Evolutionary conservation across 2,113 vertebrate species (phyloP).

Genomic region (Indicator indicator): DNA sequence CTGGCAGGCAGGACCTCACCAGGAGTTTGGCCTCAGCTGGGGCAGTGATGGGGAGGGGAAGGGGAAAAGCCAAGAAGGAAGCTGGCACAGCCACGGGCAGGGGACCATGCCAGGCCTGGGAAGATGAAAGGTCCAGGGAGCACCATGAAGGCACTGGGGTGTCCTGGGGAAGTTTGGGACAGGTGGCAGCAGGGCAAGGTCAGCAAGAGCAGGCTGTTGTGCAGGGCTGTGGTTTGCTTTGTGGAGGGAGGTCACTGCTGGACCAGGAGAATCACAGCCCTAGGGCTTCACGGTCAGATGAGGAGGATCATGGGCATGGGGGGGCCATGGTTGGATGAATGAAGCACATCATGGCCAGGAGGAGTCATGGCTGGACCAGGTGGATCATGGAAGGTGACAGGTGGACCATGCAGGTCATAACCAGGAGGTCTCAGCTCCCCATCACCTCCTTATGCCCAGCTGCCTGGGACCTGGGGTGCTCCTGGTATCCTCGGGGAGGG

Average conservation of each 20-base stretch:
- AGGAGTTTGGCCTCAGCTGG: not conserved
- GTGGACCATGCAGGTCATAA: not conserved
- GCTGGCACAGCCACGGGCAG: not conserved
- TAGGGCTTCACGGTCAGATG: too few relatives aligned
- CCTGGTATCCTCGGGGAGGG: too few relatives aligned
- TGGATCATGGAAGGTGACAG: not conserved
- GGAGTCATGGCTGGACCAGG: not conserved
- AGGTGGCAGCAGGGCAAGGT: not conserved
- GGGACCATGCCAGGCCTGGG: not conserved
- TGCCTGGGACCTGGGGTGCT: fast-evolving
- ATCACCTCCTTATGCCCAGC: too few relatives aligned
- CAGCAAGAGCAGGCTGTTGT: not conserved
- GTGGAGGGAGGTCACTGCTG: not conserved
- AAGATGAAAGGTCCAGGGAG: not conserved
- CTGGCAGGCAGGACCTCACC: not conserved
- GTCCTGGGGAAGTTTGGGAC: not conserved
- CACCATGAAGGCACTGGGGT: not conserved
- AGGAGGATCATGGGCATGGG: not conserved
- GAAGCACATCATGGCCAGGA: fast-evolving
- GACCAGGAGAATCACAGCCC: not conserved
- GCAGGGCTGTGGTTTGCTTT: not conserved
- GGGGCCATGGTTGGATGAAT: not conserved
- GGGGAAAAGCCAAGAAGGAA: not conserved
- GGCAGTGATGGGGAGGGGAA: not conserved
- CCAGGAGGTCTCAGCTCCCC: not conserved